Evolutionary conservation across 2,113 vertebrate species (phyloP).

Genomic region (Strigops habroptila): DNA sequence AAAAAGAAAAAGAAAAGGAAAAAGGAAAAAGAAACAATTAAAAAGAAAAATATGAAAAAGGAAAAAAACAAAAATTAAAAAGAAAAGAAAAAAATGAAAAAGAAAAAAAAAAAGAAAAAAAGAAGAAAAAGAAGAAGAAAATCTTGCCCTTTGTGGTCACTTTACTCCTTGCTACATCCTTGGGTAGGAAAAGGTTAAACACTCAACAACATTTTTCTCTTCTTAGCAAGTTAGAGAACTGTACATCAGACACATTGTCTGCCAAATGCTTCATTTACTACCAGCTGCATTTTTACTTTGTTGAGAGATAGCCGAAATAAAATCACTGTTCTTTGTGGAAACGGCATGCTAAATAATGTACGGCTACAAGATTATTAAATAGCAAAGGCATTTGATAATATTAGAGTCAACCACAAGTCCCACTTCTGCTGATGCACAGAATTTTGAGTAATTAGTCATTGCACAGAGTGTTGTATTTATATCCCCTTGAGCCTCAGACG

Average conservation of each 20-base stretch:
- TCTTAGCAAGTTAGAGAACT: slow-evolving; percentile 57
- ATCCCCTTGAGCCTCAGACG: slow-evolving; percentile 70
- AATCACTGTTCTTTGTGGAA: slow-evolving; percentile 71
- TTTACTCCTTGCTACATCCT: slow-evolving; percentile 21
- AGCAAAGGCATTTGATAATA: slow-evolving; percentile 75
- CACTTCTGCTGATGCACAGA: slow-evolving; percentile 77
- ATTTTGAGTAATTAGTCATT: slow-evolving; percentile 77
- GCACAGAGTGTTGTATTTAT: slow-evolving; percentile 72
- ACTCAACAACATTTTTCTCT: slow-evolving; percentile 44
- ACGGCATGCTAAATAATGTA: slow-evolving; percentile 58
- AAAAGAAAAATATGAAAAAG: fast-evolving
- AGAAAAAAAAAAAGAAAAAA: fast-evolving
- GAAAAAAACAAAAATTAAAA: fast-evolving
- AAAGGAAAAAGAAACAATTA: fast-evolving
- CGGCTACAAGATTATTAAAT: slow-evolving; percentile 70
- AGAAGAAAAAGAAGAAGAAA: background rate
- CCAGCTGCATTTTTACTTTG: slow-evolving; percentile 74
- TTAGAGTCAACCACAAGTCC: slow-evolving; percentile 74
- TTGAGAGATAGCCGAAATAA: slow-evolving; percentile 71
- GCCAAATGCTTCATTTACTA: slow-evolving; percentile 73
- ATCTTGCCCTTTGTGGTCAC: slow-evolving; percentile 30
- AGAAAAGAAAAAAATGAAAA: fast-evolving
- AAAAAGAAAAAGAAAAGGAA: fast-evolving
- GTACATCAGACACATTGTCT: slow-evolving; percentile 66
- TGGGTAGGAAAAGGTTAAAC: slow-evolving; percentile 67